Evolutionary conservation across 23 tunicate species (phyloP), one percentile per base, ranked within the genome.

Genomic region (Pegea sp.): DNA sequence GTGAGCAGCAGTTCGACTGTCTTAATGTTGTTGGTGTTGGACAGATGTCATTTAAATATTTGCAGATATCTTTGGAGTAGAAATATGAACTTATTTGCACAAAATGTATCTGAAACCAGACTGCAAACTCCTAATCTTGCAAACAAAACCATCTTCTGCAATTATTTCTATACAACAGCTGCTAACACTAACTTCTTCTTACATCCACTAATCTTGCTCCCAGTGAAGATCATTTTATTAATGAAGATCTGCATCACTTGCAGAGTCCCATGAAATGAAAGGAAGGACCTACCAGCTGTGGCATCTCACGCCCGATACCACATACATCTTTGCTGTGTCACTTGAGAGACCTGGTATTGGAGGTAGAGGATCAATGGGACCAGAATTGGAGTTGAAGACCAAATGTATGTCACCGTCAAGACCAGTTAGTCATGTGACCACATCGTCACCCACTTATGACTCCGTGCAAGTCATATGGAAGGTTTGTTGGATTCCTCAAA

Each of bases 221-320:
- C n/a, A n/a, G n/a, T n/a, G n/a, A n/a, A 8, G 16, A 38, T 16
- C 46, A 8, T 11, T 16, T 38, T 38, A 8, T 38, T 16, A 38
- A 8, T 38, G 16, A 49, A 8, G 42, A 13, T 55, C 13, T 7
- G 11, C 8, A 26, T 8, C 31, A 2, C 33, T 38, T 60, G 4
- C 59, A 75, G 96, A 87, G 42, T 73, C 64, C 34, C 88, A 69
- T 34, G 81, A 68, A 32, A 65, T 63, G 33, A 42, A 64, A 0
- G 11, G 33, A 27, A 46, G 24, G n/a, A 34, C 29, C 5, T 87
- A 87, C 56, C 61, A 61, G 3, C 33, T 87, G 49, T 87, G 96
- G 96, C 76, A 77, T 49, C 62, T 89, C n/a, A 62, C 66, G 63
- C 98, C 98, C 4, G 98, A 89, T 81, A 89, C 90, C 11, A 46